Evolutionary conservation across 2,113 vertebrate species (phyloP).

Genomic region (Corydoras maculifer): DNA sequence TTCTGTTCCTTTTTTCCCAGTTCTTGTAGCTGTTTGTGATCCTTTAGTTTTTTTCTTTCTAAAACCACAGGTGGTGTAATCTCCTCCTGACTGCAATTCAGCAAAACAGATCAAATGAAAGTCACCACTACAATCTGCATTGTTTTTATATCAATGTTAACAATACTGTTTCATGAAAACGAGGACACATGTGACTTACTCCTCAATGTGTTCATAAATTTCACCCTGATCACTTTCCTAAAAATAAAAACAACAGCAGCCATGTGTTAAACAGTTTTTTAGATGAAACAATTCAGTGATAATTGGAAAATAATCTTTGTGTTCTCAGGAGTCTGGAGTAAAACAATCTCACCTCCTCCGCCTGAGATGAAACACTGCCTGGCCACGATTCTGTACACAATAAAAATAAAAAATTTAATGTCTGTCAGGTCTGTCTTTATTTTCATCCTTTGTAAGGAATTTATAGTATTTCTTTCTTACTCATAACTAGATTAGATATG

Average conservation of each 20-base stretch:
- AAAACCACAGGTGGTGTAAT: neutral
- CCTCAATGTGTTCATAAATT: constrained; percentile 63
- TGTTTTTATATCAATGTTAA: neutral
- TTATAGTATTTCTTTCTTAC: neutral
- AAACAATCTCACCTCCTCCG: constrained; percentile 49
- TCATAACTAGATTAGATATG: neutral
- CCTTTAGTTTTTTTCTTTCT: constrained; percentile 45
- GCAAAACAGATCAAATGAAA: neutral
- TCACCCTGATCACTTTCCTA: constrained; percentile 56
- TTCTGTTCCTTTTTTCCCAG: constrained; percentile 51
- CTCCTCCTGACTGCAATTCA: constrained; percentile 27
- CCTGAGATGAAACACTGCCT: constrained; percentile 45
- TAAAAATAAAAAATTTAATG: neutral
- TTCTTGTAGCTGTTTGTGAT: constrained; percentile 45
- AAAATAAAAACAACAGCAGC: constrained; percentile 21
- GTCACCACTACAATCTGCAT: neutral
- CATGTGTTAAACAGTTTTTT: neutral
- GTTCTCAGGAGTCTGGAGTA: neutral
- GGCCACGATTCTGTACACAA: constrained; percentile 55
- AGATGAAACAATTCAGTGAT: too few species aligned
- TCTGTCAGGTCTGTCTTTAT: neutral
- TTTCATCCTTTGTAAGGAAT: neutral
- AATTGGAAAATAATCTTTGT: too few species aligned
- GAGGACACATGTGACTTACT: constrained; percentile 52
- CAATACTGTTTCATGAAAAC: neutral